Conservation (phyloP, 1,140 invertebrate genomes). For the Aphaenogaster floridana region DNA sequence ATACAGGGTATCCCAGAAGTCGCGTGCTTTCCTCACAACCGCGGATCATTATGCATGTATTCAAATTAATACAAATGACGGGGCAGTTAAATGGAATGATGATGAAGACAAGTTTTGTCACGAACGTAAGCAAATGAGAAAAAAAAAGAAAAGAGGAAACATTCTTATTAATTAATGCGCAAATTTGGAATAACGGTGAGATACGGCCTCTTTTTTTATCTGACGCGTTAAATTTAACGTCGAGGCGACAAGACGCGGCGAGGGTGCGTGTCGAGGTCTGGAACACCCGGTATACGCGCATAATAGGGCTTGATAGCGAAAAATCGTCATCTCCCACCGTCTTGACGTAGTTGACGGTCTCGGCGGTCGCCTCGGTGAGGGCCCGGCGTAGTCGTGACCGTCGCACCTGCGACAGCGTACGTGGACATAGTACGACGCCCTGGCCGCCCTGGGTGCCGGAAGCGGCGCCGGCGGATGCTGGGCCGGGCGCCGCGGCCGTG, state of each 20-base stretch:
- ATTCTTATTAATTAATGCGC: background rate
- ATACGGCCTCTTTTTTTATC: background rate
- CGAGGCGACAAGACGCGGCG: background rate
- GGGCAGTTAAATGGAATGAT: background rate
- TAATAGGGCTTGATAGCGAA: slow-evolving; percentile 58
- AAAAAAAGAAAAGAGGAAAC: background rate
- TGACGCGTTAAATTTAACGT: background rate
- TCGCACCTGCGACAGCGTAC: slow-evolving; percentile 94
- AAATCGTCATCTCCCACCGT: slow-evolving; percentile 89
- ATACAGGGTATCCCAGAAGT: slow-evolving; percentile 49
- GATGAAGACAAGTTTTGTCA: background rate
- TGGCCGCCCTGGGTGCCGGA: slow-evolving; percentile 85
- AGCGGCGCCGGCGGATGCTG: slow-evolving; percentile 74
- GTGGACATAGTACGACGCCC: slow-evolving; percentile 95
- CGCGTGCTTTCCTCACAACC: slow-evolving; percentile 8
- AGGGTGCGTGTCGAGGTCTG: background rate
- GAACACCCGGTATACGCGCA: slow-evolving; percentile 28
- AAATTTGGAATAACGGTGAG: background rate
- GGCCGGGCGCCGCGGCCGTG: slow-evolving; percentile 73
- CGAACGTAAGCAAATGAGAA: background rate
- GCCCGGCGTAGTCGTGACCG: slow-evolving; percentile 93
- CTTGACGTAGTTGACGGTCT: slow-evolving; percentile 95
- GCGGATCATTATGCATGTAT: background rate
- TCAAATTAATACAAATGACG: slow-evolving; percentile 31
- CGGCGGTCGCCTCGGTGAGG: slow-evolving; percentile 95